Evolutionary conservation across 1,140 invertebrate genomes (phyloP).

Genomic region (Helicoverpa armigera): DNA sequence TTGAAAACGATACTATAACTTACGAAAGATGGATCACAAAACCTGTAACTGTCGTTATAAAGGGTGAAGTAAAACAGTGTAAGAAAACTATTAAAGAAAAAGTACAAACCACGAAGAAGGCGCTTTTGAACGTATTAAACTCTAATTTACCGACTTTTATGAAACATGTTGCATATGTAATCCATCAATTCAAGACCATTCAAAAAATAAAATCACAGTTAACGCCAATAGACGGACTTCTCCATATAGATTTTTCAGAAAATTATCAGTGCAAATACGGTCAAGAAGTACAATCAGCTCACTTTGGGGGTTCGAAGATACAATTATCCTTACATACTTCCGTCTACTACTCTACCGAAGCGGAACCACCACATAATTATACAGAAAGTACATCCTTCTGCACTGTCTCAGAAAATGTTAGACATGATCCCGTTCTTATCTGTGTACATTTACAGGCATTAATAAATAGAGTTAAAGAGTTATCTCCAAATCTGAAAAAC

Average conservation of each 20-base stretch:
- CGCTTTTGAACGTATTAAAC: conserved; percentile 16
- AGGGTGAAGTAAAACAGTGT: conserved; percentile 25
- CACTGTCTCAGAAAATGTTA: conserved; percentile 5
- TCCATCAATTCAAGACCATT: neutral
- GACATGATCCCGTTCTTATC: conserved; percentile 15
- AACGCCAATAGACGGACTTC: neutral
- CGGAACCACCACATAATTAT: neutral
- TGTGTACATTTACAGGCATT: neutral
- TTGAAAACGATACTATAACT: neutral
- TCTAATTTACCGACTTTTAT: neutral
- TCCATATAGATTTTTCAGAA: conserved; percentile 14
- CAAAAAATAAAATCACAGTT: neutral
- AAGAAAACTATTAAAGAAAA: conserved; percentile 43
- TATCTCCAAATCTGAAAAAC: conserved; percentile 44
- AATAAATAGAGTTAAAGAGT: neutral
- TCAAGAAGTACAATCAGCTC: conserved; percentile 53
- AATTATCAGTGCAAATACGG: conserved; percentile 24
- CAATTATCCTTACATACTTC: conserved; percentile 55
- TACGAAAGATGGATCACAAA: neutral
- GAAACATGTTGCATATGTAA: neutral
- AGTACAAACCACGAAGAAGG: conserved; percentile 12
- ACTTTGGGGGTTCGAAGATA: conserved; percentile 52
- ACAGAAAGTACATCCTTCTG: neutral
- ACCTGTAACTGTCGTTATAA: conserved; percentile 29
- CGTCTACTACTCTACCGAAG: conserved; percentile 47